Evolutionary conservation across 2,888 invertebrate species (phyloP).

Genomic region (Mythimna lalbum): DNA sequence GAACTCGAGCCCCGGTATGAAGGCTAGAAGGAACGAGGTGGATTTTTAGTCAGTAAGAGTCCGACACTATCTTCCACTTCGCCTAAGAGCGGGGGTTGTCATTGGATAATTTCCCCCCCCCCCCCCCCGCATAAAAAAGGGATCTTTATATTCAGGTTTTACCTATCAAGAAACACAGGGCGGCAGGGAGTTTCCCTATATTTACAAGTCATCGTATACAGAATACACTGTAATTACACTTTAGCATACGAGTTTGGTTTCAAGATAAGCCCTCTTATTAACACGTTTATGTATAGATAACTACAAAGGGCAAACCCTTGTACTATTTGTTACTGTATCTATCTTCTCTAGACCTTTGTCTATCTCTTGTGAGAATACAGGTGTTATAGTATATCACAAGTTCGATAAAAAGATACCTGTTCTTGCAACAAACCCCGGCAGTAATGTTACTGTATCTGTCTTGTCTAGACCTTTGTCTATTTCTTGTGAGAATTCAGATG

Average conservation of each 20-base stretch:
- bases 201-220: too few relatives aligned
- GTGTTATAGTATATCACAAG: not conserved
- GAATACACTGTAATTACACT: not conserved
- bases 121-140: too few relatives aligned
- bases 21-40: too few relatives aligned
- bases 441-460: not conserved
- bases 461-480: not conserved
- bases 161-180: too few relatives aligned
- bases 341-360: not conserved
- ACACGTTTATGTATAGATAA: not conserved
- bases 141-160: too few relatives aligned
- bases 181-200: too few relatives aligned
- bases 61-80: too few relatives aligned
- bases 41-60: too few relatives aligned
- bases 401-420: conserved; percentile 79
- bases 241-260: not conserved
- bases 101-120: too few relatives aligned
- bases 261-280: conserved; percentile 7
- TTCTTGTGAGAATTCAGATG: not conserved
- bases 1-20: too few relatives aligned
- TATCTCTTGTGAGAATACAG: not conserved
- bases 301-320: not conserved
- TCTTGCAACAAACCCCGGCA: too few relatives aligned
- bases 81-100: too few relatives aligned
- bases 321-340: not conserved